Evolutionary conservation across 1,140 invertebrate species (phyloP).

Genomic region (Drosophila bipectinata): DNA sequence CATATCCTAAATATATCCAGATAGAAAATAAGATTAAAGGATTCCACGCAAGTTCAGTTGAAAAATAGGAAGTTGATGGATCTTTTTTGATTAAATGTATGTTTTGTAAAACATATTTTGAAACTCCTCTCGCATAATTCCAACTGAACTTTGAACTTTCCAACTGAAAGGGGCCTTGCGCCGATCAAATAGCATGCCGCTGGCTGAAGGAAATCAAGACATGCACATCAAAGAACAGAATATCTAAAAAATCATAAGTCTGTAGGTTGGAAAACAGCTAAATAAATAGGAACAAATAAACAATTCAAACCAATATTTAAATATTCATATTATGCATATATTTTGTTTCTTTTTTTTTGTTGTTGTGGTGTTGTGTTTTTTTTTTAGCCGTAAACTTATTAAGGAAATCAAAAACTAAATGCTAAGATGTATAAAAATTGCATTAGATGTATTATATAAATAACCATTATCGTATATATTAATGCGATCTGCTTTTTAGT

Average conservation of each 20-base stretch:
- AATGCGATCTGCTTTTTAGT: slow-evolving; percentile 31
- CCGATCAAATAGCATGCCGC: slow-evolving; percentile 41
- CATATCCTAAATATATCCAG: slow-evolving; percentile 84
- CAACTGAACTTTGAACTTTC: slow-evolving; percentile 23
- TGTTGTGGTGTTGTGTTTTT: slow-evolving; percentile 33
- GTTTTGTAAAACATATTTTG: no score
- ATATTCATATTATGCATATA: slow-evolving; percentile 73
- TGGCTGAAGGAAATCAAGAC: slow-evolving; percentile 36
- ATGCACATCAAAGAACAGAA: slow-evolving; percentile 39
- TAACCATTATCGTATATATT: slow-evolving; percentile 47
- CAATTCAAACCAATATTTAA: slow-evolving; percentile 75
- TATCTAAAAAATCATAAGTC: slow-evolving; percentile 41
- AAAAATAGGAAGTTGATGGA: neutral
- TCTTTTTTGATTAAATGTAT: neutral
- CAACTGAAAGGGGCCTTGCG: neutral
- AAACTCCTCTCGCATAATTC: neutral
- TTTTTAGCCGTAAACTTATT: slow-evolving; percentile 69
- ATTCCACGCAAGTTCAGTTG: slow-evolving; percentile 11
- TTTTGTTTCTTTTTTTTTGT: slow-evolving; percentile 54
- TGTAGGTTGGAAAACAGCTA: slow-evolving; percentile 30
- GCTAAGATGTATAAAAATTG: slow-evolving; percentile 59
- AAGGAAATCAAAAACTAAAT: slow-evolving; percentile 74
- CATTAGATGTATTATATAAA: slow-evolving; percentile 67
- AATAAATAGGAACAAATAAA: slow-evolving; percentile 32
- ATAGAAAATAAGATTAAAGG: slow-evolving; percentile 29